These are phyloP conservation scores for Oncorhynchus tshawytscha DNA, from an alignment of 2,113 vertebrate species.

Conservation along the genomic window DNA sequence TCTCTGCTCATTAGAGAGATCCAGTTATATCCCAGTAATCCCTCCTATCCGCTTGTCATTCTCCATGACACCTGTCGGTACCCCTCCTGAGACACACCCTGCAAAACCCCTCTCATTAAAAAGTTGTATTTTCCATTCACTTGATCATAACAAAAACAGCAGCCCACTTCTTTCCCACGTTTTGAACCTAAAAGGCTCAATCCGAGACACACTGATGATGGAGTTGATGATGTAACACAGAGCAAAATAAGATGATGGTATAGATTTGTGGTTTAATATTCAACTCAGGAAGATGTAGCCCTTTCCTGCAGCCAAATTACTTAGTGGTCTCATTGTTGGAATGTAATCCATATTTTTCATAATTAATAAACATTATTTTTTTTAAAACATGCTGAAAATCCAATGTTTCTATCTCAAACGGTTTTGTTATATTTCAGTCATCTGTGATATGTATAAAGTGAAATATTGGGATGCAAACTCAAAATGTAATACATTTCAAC, in stretches of 20 bases:
- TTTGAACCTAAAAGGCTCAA: not conserved
- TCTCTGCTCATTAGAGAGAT: slow-evolving; percentile 51
- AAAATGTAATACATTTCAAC: no score
- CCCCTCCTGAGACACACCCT: not conserved
- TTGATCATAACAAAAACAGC: not conserved
- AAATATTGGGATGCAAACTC: no score
- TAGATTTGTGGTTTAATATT: not conserved
- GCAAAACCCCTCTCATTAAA: slow-evolving; percentile 4
- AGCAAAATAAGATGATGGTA: not conserved
- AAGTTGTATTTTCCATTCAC: not conserved
- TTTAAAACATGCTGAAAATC: no score
- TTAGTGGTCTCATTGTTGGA: no score
- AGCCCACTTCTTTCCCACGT: not conserved
- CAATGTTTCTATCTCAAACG: no score
- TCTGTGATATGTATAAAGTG: no score
- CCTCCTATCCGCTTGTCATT: slow-evolving; percentile 5
- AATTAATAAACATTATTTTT: no score
- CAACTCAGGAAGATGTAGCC: not conserved
- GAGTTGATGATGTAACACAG: not conserved
- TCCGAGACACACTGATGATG: not conserved
- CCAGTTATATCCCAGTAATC: slow-evolving; percentile 38
- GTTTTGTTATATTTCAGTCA: no score
- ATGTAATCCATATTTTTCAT: no score
- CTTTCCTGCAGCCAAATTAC: not conserved
- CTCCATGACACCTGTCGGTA: not conserved